Conservation (phyloP, 1,140 invertebrate species). For the Radopholus similis region DNA sequence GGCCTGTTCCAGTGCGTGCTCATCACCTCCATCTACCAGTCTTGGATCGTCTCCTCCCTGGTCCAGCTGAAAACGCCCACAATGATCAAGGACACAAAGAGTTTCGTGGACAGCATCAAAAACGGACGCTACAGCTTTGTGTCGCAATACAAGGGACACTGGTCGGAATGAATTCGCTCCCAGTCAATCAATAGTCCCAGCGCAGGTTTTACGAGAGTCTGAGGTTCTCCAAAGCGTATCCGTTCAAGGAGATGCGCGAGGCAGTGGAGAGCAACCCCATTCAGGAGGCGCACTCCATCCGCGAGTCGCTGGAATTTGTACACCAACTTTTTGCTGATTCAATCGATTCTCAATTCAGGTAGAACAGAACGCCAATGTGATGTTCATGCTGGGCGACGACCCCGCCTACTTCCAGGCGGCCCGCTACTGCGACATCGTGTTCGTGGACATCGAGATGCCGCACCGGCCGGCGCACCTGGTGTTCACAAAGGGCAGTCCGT, state of each 20-base stretch:
- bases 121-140: neutral
- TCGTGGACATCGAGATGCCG: constrained; percentile 8
- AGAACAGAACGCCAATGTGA: neutral
- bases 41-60: neutral
- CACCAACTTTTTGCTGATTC: neutral
- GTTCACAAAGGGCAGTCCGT: neutral
- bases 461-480: neutral
- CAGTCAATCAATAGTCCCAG: neutral
- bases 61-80: neutral
- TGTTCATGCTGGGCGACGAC: constrained; percentile 7
- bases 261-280: neutral
- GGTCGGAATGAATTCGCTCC: neutral
- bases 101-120: neutral
- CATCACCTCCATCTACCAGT: neutral
- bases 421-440: constrained; percentile 4
- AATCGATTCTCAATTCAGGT: neutral
- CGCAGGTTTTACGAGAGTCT: neutral
- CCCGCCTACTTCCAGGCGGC: constrained; percentile 4
- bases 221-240: neutral
- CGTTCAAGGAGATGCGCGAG: constrained; percentile 2
- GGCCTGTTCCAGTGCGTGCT: neutral
- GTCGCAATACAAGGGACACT: neutral
- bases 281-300: neutral
- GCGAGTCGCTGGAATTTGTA: neutral
- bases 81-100: neutral